Conservation (phyloP, 2,797 vertebrate species). For the Protonibea diacanthus region DNA sequence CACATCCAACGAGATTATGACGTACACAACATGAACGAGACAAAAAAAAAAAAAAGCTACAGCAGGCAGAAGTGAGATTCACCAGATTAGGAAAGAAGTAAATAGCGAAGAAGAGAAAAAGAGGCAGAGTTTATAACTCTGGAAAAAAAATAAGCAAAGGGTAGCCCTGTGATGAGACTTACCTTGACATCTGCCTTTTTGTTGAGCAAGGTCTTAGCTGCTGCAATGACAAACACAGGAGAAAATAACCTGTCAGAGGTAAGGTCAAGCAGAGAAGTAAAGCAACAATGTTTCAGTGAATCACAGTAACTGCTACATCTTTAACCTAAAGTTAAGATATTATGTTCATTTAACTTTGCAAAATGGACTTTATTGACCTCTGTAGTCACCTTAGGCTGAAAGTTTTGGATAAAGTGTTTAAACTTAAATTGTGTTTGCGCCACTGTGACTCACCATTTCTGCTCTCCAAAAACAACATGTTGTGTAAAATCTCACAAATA, state of each 20-base stretch:
- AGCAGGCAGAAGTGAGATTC: background rate
- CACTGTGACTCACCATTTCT: conserved; percentile 7
- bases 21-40: conserved; percentile 1
- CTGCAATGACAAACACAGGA: conserved; percentile 79
- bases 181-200: conserved; percentile 91
- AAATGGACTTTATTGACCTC: conserved; percentile 13
- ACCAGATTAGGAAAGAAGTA: conserved; percentile 2
- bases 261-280: conserved; percentile 21
- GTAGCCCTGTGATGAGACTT: conserved; percentile 54
- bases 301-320: conserved; percentile 2
- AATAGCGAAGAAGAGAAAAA: background rate
- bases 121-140: conserved; percentile 4
- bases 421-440: background rate
- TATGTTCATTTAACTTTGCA: background rate
- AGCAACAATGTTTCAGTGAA: background rate
- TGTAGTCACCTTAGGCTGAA: conserved; percentile 24
- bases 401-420: background rate
- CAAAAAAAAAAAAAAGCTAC: background rate
- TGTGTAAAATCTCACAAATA: background rate
- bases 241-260: conserved; percentile 50
- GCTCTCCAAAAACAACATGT: background rate
- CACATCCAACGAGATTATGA: background rate
- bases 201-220: conserved; percentile 90
- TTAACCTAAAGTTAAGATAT: conserved; percentile 5
- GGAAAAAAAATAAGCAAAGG: background rate